These are phyloP conservation scores for Epistrophe grossulariae DNA, from an alignment of 2,888 invertebrate genomes.

Conservation along the genomic window DNA sequence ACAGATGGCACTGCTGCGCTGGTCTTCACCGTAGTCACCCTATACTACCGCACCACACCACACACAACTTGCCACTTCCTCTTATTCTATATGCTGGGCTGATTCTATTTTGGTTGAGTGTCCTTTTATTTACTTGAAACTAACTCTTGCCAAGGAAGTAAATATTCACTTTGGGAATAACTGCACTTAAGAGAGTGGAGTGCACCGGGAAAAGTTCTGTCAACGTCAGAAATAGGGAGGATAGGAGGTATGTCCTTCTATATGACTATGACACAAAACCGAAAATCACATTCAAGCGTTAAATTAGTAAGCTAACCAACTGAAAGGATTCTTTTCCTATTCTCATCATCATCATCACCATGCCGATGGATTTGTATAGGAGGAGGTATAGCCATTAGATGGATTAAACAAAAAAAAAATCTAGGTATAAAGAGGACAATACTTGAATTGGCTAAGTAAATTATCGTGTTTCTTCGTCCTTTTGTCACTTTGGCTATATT, in stretches of 20 bases:
- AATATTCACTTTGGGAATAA: constrained; percentile 30
- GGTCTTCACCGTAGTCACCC: constrained; percentile 9
- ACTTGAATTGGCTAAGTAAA: constrained; percentile 66
- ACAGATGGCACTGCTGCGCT: constrained; percentile 55
- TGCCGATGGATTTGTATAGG: neutral
- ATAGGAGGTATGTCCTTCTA: constrained; percentile 29
- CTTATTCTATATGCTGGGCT: neutral
- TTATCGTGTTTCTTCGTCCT: constrained; percentile 71
- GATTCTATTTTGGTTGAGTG: constrained; percentile 27
- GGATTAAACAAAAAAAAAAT: constrained; percentile 61
- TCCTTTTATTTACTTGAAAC: constrained; percentile 58
- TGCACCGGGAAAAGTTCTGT: constrained; percentile 51
- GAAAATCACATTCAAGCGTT: constrained; percentile 71
- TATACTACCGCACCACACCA: neutral
- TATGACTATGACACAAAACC: constrained; percentile 41
- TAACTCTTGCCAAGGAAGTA: constrained; percentile 40
- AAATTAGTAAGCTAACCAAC: constrained; percentile 67
- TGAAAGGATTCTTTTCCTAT: constrained; percentile 6
- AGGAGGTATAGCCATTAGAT: constrained; percentile 54
- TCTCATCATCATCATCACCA: constrained; percentile 13
- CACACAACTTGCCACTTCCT: constrained; percentile 17
- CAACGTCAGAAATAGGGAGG: constrained; percentile 43
- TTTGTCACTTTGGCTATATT: constrained; percentile 40
- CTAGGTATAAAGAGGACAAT: neutral
- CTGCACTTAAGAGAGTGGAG: constrained; percentile 48